These are phyloP conservation scores for Ophonus ardosiacus DNA, from an alignment of 2,888 invertebrate species.

Conservation along the genomic window DNA sequence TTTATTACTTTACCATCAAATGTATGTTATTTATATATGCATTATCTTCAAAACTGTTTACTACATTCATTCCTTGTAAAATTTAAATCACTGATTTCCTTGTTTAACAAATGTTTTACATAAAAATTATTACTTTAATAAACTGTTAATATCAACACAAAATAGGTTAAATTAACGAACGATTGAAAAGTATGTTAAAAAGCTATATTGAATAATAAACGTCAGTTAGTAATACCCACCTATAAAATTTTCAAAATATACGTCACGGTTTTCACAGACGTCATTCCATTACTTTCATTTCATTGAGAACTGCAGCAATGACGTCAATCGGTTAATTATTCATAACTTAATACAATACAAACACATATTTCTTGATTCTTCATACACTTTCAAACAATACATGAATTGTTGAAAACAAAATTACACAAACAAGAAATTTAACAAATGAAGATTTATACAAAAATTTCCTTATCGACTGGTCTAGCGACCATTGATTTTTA, in stretches of 20 bases:
- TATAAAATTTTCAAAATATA: constrained; percentile 49
- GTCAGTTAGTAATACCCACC: constrained; percentile 51
- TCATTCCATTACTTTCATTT: constrained; percentile 56
- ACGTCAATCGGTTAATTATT: constrained; percentile 47
- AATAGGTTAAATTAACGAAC: constrained; percentile 15
- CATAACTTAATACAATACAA: constrained; percentile 33
- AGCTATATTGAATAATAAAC: constrained; percentile 15
- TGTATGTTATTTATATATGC: constrained; percentile 21
- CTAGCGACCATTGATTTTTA: constrained; percentile 41
- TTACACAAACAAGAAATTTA: constrained; percentile 7
- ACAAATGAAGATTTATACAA: constrained; percentile 42
- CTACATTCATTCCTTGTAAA: not conserved
- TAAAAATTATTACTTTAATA: constrained; percentile 1
- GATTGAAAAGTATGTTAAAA: constrained; percentile 22
- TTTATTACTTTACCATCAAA: constrained; percentile 45
- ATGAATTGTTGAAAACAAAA: constrained; percentile 24
- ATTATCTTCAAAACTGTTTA: constrained; percentile 24
- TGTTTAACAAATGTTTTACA: constrained; percentile 6
- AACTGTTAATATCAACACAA: constrained; percentile 1
- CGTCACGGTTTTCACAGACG: constrained; percentile 53
- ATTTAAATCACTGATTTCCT: constrained; percentile 15
- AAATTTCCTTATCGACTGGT: constrained; percentile 47
- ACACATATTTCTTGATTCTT: constrained; percentile 6
- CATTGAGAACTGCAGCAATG: constrained; percentile 47
- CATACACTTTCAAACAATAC: constrained; percentile 14